Percentiles rank a stretch among this genome's conserved stretches.
Conservation (phyloP, 2,113 vertebrate species). For the Sinocyclocheilus maitianheensis region DNA sequence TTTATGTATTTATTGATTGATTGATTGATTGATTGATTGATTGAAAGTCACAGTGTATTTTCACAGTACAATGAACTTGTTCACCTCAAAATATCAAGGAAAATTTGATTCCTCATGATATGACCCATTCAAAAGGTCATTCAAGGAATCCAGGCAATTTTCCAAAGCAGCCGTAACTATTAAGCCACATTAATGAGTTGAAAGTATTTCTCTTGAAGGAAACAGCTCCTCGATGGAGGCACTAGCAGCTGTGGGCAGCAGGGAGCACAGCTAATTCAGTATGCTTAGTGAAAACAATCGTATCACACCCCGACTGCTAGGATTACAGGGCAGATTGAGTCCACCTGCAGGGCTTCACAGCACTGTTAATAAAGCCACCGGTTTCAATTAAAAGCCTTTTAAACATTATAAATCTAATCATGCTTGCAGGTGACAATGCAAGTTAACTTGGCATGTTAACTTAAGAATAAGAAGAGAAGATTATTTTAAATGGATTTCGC, state of each 20-base stretch:
- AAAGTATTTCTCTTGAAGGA: conserved; percentile 43
- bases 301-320: conserved; percentile 49
- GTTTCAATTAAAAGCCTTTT: conserved; percentile 51
- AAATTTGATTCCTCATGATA: background rate
- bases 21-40: too few species aligned
- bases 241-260: conserved; percentile 36
- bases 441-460: conserved; percentile 20
- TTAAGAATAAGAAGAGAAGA: background rate
- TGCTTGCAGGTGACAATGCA: conserved; percentile 31
- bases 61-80: background rate
- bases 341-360: conserved; percentile 49
- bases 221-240: conserved; percentile 7
- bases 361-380: conserved; percentile 35
- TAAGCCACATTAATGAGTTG: conserved; percentile 49
- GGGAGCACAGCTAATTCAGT: conserved; percentile 46
- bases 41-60: background rate
- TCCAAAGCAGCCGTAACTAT: conserved; percentile 23
- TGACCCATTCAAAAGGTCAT: conserved; percentile 13
- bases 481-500: conserved; percentile 14
- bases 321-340: conserved; percentile 46
- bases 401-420: conserved; percentile 18
- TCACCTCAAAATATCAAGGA: background rate
- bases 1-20: too few species aligned
- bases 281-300: conserved; percentile 52
- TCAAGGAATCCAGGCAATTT: conserved; percentile 38